These are phyloP conservation scores for Pseudorectes ferrugineus DNA, from an alignment of 2,113 vertebrate genomes.

Conservation along the genomic window DNA sequence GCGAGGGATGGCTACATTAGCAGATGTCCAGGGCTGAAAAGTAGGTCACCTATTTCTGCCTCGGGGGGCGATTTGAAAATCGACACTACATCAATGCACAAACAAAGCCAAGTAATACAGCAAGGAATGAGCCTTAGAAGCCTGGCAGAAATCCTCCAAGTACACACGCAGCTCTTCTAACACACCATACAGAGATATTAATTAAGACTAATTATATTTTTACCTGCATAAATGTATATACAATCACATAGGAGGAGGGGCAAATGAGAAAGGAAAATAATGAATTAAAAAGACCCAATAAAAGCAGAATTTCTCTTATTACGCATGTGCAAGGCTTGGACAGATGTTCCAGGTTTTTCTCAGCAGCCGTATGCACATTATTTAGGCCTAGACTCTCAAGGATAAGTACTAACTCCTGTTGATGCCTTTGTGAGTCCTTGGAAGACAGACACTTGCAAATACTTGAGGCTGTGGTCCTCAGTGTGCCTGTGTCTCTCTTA, in stretches of 20 bases:
- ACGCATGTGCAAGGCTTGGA: not conserved
- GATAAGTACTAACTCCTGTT: not conserved
- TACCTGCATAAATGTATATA: not conserved
- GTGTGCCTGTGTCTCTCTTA: not conserved
- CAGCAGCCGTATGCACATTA: not conserved
- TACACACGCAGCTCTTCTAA: not conserved
- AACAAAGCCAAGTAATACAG: not conserved
- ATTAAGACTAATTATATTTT: not conserved
- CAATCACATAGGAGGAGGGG: not conserved
- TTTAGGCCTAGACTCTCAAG: not conserved
- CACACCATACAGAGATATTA: not conserved
- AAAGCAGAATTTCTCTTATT: not conserved
- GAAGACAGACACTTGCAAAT: not conserved
- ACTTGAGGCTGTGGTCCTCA: not conserved
- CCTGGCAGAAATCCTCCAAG: not conserved
- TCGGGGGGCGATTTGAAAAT: not conserved
- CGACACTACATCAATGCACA: not conserved
- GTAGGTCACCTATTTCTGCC: constrained; percentile 64
- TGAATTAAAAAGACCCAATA: not conserved
- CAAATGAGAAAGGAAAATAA: not conserved
- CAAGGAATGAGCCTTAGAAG: not conserved
- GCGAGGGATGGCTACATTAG: not conserved
- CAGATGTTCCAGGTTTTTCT: not conserved
- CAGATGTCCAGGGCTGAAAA: constrained; percentile 60
- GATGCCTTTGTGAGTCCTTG: not conserved